phyloP scores from a whole-genome alignment of 2,888 invertebrate genomes.

The Marronus borbonicus region DNA sequence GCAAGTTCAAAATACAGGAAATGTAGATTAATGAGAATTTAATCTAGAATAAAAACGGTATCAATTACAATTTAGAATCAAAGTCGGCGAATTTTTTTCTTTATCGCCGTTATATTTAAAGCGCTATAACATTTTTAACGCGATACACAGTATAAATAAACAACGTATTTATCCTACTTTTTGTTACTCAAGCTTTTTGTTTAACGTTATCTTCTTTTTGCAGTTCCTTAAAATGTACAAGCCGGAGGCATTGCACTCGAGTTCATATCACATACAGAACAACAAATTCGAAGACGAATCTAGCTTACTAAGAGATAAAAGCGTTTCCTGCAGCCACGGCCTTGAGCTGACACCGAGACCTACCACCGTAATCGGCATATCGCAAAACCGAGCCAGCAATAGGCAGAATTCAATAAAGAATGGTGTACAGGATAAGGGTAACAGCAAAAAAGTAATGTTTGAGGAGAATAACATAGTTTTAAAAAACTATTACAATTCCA shows the following conservation, averaged over 20 bases:
- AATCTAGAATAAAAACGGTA: too few species aligned
- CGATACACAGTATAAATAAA: too few species aligned
- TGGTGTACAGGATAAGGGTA: conserved; percentile 34
- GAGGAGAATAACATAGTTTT: conserved; percentile 60
- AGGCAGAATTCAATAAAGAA: conserved; percentile 58
- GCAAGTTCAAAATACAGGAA: too few species aligned
- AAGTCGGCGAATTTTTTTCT: background rate
- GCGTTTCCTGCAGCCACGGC: conserved; percentile 84
- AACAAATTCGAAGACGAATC: conserved; percentile 69
- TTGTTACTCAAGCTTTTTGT: background rate
- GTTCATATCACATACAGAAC: conserved; percentile 63
- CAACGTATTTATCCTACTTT: too few species aligned
- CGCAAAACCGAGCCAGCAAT: conserved; percentile 56
- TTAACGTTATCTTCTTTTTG: conserved; percentile 24
- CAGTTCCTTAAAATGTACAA: conserved; percentile 52
- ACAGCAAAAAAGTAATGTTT: conserved; percentile 66
- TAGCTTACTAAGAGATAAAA: conserved; percentile 81
- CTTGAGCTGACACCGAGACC: conserved; percentile 80
- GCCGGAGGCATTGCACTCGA: conserved; percentile 55
- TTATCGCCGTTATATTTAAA: background rate
- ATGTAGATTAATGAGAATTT: too few species aligned
- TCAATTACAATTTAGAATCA: background rate
- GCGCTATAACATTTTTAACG: too few species aligned
- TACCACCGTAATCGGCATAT: conserved; percentile 72
- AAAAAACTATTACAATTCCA: conserved; percentile 48